These are phyloP conservation scores for Illadopsis cleaveri DNA, from an alignment of 2,113 vertebrate genomes.

Conservation along the genomic window DNA sequence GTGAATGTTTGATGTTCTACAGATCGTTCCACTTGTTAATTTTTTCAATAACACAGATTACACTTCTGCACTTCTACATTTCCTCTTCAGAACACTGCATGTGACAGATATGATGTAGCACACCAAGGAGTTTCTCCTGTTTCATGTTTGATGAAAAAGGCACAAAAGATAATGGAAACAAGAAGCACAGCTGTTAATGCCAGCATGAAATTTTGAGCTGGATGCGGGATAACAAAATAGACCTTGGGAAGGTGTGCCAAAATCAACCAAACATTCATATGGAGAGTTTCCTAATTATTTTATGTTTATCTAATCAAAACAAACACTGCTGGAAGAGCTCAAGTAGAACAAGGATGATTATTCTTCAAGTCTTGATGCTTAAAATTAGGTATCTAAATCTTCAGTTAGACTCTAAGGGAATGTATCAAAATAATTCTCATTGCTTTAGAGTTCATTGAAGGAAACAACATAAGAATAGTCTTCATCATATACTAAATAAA, in stretches of 20 bases:
- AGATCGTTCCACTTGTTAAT: not conserved
- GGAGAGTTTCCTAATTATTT: constrained; percentile 38
- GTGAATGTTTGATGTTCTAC: not conserved
- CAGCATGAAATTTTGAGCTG: constrained; percentile 5
- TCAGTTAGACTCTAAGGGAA: not conserved
- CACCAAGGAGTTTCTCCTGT: not conserved
- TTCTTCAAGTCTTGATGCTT: not conserved
- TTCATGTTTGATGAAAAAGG: not conserved
- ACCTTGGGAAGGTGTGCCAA: not conserved
- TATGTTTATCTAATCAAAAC: constrained; percentile 44
- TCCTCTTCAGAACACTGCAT: not conserved
- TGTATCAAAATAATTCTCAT: not conserved
- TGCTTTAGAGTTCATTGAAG: not conserved
- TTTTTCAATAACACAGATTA: not conserved
- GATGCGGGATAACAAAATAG: not conserved
- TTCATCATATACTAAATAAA: not conserved
- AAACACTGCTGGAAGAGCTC: not conserved
- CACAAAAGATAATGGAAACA: not conserved
- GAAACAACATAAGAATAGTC: not conserved
- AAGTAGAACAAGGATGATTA: not conserved
- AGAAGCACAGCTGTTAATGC: not conserved
- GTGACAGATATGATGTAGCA: not conserved
- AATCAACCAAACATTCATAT: constrained; percentile 4
- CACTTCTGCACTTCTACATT: not conserved
- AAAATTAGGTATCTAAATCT: constrained; percentile 14